Base-by-base conservation (phyloP, 2,888 invertebrate genomes). In the Encarsia formosa region DNA sequence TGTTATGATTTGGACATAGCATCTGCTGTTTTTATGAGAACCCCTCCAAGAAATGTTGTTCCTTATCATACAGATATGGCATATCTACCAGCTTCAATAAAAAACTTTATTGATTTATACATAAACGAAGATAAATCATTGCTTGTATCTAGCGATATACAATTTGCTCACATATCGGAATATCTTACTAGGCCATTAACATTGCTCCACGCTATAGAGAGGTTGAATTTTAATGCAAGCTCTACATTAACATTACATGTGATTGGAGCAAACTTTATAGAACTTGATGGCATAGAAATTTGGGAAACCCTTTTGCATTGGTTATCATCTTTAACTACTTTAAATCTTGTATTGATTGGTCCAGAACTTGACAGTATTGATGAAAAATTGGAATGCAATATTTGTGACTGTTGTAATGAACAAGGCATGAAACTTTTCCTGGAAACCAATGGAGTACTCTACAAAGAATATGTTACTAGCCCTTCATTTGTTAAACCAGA, bases 281-380 rank as follows among this genome's bases (percentile, higher is more conserved):
- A 73, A 55, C 51, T 64, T 2, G 54, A 61, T n/a, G 61, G 63
- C 49, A 49, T 66, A 15, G 58, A 60, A 45, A 54, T 63, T 43
- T 73, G 73, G 68, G 72, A 74, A 59, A 62, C 65, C 29, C 40
- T 74, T 5, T 62, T 72, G 4, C 72, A 75, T 56, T 69, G 68
- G 66, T 35, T 70, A 26, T 62, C 65, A 16, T 34, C 57, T 24
- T 49, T 70, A 19, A 61, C 47, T 20, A 49, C 46, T 4, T 34
- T 69, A 23, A 54, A 58, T 31, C 47, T 74, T 24, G 29, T 67
- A 34, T 57, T 74, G 22, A 58, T 74, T 44, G 72, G 74, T 4
- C 71, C 73, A 6, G 71, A 74, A 52, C 54, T 73, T 34, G 38
- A 46, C n/a, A 42, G 49, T 39, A 58, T 55, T 31, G 57, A 45